Evolutionary conservation across 2,888 invertebrate genomes (phyloP).

Genomic region (Brenthis hecate): DNA sequence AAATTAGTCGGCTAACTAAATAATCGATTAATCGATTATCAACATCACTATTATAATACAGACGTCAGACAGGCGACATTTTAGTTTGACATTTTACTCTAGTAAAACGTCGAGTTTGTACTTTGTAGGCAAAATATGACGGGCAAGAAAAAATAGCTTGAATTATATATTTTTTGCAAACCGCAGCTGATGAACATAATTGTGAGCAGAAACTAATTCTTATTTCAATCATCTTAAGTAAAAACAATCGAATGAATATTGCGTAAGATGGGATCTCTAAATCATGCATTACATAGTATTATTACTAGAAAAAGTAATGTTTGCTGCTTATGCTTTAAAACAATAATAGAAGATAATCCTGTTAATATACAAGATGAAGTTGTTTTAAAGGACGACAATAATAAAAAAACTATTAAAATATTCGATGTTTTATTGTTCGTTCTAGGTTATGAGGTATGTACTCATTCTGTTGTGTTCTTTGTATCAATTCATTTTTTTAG

Average conservation of each 20-base stretch:
- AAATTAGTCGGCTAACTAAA: too few relatives aligned
- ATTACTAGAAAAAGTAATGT: constrained; percentile 52
- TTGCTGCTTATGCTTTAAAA: constrained; percentile 61
- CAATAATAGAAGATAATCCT: constrained; percentile 41
- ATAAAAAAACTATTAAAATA: constrained; percentile 47
- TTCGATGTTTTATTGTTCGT: constrained; percentile 53
- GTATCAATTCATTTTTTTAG: too few relatives aligned
- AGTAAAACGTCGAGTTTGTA: too few relatives aligned
- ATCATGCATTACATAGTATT: constrained; percentile 49
- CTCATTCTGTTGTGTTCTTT: not conserved
- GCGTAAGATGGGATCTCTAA: constrained; percentile 45
- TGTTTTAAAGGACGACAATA: constrained; percentile 45
- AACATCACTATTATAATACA: not conserved
- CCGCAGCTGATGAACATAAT: too few relatives aligned
- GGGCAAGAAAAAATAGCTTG: too few relatives aligned
- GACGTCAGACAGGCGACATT: too few relatives aligned
- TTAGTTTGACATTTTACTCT: too few relatives aligned
- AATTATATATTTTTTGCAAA: too few relatives aligned
- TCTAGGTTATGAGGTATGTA: constrained; percentile 56
- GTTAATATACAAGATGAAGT: constrained; percentile 54
- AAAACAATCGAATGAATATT: not conserved
- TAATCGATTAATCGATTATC: not conserved
- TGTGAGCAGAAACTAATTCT: too few relatives aligned
- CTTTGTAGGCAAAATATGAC: too few relatives aligned
- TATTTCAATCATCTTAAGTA: too few relatives aligned